Evolutionary conservation across 2,113 vertebrate genomes (phyloP).

Genomic region (Cygnus buccinator): DNA sequence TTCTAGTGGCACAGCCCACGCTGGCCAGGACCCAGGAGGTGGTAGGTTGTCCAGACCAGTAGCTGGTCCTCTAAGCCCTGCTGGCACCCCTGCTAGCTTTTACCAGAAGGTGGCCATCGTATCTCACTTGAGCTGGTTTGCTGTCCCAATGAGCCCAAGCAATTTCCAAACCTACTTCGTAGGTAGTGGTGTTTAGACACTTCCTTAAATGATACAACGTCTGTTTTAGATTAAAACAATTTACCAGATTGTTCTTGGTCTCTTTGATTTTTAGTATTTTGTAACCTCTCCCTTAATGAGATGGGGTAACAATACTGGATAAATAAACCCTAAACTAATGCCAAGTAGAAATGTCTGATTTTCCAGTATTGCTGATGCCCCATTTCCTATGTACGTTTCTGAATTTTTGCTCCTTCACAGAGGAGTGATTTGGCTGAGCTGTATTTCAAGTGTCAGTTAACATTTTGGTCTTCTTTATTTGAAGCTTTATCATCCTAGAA

Average conservation of each 20-base stretch:
- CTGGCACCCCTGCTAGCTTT: fast-evolving
- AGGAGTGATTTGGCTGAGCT: not conserved
- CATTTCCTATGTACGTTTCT: not conserved
- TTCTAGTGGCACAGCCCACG: not conserved
- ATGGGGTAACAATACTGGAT: not conserved
- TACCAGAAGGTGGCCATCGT: not conserved
- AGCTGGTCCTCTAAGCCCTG: not conserved
- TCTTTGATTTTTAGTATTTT: not conserved
- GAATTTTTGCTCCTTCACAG: not conserved
- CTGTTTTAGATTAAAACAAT: not conserved
- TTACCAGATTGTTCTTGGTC: not conserved
- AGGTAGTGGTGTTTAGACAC: not conserved
- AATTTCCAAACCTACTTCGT: not conserved
- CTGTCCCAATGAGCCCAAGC: not conserved
- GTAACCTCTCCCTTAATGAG: not conserved
- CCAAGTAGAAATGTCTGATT: not conserved
- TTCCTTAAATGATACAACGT: not conserved
- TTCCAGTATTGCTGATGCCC: not conserved
- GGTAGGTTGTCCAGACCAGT: not conserved
- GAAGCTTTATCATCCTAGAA: not conserved
- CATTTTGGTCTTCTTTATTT: not conserved
- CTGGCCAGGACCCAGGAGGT: not conserved
- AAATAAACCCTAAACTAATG: not conserved
- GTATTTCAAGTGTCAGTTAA: not conserved
- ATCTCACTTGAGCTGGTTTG: not conserved